Base-by-base conservation (phyloP, 1,140 invertebrate genomes). In the Magallana angulata region DNA sequence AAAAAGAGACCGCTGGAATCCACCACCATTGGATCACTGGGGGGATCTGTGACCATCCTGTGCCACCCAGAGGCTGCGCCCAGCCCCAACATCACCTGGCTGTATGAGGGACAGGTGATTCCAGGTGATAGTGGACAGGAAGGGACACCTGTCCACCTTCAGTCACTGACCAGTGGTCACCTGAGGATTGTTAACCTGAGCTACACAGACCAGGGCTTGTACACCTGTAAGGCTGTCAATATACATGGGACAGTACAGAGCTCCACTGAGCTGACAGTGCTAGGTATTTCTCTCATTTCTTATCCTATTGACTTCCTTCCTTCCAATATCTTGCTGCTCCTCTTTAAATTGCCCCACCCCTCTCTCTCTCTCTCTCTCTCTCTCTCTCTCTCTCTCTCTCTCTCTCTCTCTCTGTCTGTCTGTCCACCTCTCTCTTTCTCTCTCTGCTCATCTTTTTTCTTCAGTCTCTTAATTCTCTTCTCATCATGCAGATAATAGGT, bases 31-130 rank as follows among this genome's bases (percentile, higher is more conserved):
- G 98, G 97, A 0, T 97, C 97, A 4, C 97, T 98, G 94, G 96
- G 96, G 88, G 98, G 98, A 62, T 99, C 99, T 94, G 97, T 98
- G 0, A 99, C 98, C 0, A 97, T 99, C 84, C 96, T 96, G 81
- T 99, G 98, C 94, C 97, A 98, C 91, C 98, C 98, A 0, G 98
- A 99, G 95, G 98, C 98, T 16, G 98, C 98, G 5, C 98, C 98
- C 2, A 96, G 96, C 90, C 98, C 98, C 0, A 80, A n/a, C 16
- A 87, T 91, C 83, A 96, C 96, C 64, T 99, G 98, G 98, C 97
- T 97, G 93, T 98, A 98, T 94, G 97, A 99, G 95, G 97, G 97
- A 18, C 97, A 97, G 92, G 95, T 97, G 5, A 96, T 99, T 84
- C 97, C 94, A 82, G 93, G 91, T 5, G 24, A 82, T 0, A 48